Conservation (phyloP, 2,888 invertebrate species). For the Ramazzottius varieornatus region DNA sequence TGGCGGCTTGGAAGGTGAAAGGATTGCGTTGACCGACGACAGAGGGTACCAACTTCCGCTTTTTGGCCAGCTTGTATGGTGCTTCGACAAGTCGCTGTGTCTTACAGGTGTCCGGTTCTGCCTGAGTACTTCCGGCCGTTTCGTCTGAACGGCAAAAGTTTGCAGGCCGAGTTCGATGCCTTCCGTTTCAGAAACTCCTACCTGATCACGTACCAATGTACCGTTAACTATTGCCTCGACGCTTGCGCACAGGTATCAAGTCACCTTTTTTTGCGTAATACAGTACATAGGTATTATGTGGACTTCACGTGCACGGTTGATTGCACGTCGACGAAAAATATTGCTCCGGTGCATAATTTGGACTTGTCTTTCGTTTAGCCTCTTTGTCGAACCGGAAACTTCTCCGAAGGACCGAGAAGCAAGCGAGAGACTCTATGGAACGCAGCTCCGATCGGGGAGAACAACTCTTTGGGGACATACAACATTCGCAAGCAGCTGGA, state of each 20-base stretch:
- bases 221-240: neutral
- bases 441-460: too few species aligned
- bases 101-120: neutral
- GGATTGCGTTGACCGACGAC: neutral
- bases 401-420: neutral
- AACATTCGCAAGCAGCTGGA: neutral
- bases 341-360: too few species aligned
- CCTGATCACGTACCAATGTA: neutral
- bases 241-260: neutral
- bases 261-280: too few species aligned
- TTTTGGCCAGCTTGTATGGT: neutral
- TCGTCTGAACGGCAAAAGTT: neutral
- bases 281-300: too few species aligned
- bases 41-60: neutral
- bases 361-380: neutral
- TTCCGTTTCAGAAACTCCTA: neutral
- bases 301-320: too few species aligned
- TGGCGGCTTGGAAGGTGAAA: neutral
- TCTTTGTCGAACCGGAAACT: neutral
- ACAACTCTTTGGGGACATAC: neutral
- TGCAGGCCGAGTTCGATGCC: conserved; percentile 2
- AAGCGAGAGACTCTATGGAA: neutral
- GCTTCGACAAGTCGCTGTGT: neutral
- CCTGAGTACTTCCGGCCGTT: neutral
- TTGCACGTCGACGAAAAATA: too few species aligned